These are phyloP conservation scores for Mesoclemmys tuberculata DNA, from an alignment of 2,113 vertebrate genomes.

Conservation along the genomic window DNA sequence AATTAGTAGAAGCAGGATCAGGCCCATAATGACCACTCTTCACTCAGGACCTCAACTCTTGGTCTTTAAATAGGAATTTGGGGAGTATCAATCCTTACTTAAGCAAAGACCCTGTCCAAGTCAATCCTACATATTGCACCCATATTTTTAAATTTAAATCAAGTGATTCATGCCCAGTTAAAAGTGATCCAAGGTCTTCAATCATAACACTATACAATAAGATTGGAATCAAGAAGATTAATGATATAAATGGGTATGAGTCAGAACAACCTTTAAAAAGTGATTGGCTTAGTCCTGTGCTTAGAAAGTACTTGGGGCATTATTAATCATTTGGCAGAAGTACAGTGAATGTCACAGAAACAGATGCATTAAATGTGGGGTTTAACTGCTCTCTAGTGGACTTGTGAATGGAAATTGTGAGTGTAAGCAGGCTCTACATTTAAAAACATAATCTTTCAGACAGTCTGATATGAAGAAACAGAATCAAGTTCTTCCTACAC, in stretches of 20 bases:
- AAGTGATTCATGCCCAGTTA: background rate
- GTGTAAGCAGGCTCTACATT: background rate
- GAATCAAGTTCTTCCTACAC: background rate
- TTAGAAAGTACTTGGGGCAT: conserved; percentile 76
- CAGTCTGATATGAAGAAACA: background rate
- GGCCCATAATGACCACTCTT: background rate
- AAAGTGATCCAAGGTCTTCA: background rate
- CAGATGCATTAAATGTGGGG: conserved; percentile 58
- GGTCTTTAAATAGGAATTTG: background rate
- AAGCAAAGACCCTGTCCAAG: background rate
- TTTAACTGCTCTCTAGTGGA: conserved; percentile 64
- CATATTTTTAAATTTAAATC: background rate
- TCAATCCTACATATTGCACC: background rate
- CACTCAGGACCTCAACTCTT: background rate
- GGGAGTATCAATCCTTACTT: background rate
- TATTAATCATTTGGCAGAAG: conserved; percentile 72
- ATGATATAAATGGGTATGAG: conserved; percentile 33
- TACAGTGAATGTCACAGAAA: conserved; percentile 63
- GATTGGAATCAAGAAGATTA: background rate
- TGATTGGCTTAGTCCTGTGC: conserved; percentile 1
- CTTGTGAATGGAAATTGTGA: background rate
- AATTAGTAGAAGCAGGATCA: background rate
- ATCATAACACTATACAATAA: background rate
- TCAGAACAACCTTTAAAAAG: conserved; percentile 33
- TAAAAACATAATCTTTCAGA: background rate